Evolutionary conservation across 2,113 vertebrate genomes (phyloP).

Genomic region (Felis chaus): DNA sequence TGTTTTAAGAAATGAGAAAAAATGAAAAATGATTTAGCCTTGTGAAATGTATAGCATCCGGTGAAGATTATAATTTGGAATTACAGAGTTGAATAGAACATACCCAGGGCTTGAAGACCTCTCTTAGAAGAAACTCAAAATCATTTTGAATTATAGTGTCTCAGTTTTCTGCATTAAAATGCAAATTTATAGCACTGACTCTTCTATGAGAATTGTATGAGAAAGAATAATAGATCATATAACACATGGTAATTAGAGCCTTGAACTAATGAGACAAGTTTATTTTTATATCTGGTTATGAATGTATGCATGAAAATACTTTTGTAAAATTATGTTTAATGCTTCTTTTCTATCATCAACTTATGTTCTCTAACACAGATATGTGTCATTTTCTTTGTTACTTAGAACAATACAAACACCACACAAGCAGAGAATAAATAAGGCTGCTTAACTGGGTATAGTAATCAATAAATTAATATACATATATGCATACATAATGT

Average conservation of each 20-base stretch:
- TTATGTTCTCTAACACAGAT: neutral
- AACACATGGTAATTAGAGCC: neutral
- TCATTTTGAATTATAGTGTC: neutral
- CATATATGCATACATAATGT: neutral
- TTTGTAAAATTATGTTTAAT: neutral
- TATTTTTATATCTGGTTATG: neutral
- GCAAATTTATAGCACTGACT: neutral
- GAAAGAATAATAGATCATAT: neutral
- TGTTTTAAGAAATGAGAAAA: neutral
- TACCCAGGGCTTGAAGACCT: neutral
- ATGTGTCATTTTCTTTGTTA: neutral
- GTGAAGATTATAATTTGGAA: neutral
- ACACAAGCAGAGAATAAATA: neutral
- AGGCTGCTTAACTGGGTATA: neutral
- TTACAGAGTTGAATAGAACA: neutral
- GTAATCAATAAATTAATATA: neutral
- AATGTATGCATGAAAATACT: neutral
- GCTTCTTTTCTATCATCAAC: neutral
- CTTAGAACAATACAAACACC: neutral
- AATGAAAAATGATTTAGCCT: neutral
- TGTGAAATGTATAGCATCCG: neutral
- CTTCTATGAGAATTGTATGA: neutral
- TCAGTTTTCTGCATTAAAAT: neutral
- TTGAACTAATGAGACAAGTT: neutral
- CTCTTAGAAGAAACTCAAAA: slow-evolving; percentile 18